Base-by-base conservation (phyloP, 2,113 vertebrate species). In the Pelusios castaneus region DNA sequence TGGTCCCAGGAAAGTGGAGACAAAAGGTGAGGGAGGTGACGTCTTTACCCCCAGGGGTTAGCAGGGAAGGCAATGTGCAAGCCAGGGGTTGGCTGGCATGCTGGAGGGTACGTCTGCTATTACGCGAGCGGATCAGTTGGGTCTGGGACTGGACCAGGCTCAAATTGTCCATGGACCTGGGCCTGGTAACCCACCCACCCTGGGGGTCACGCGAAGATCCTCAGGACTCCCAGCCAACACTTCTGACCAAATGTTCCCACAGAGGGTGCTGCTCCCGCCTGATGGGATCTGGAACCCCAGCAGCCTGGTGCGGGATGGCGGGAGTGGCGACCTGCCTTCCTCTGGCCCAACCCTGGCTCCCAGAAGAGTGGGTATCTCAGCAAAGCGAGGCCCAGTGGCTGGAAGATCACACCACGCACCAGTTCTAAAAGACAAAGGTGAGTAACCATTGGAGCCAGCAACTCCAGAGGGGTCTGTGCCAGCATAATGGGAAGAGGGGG, bases 311-410 rank as follows among this genome's bases (percentile, higher is more conserved):
- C 12, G 13, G 60, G 60, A 63, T 16, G 31, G 14, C 31, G 8
- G 31, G 34, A 19, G 34, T 21, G 7, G 63, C 17, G 63, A 70
- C 8, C n/a, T 38, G 63, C 34, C 14, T n/a, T 70, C 19, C 63
- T 17, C 19, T 2, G 34, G 63, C 8, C 19, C n/a, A 38, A n/a
- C 17, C 34, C 17, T 34, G 4, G 34, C 34, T n/a, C 63, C 34
- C 34, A 67, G 21, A 0, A 17, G 31, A 16, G 27, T 16, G 2
- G 31, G 3, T 31, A 34, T n/a, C 34, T 19, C 2, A 10, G 63
- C 63, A n/a, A 16, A 4, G 34, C 7, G 17, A 67, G 63, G 34
- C 63, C 31, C 31, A 34, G 60, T 6, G 1, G 34, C 60, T 8
- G 34, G 14, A 67, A 8, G 60, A 34, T 56, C 22, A 10, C 3